phyloP scores from a whole-genome alignment of 2,113 vertebrate species.

The Mastomys coucha region DNA sequence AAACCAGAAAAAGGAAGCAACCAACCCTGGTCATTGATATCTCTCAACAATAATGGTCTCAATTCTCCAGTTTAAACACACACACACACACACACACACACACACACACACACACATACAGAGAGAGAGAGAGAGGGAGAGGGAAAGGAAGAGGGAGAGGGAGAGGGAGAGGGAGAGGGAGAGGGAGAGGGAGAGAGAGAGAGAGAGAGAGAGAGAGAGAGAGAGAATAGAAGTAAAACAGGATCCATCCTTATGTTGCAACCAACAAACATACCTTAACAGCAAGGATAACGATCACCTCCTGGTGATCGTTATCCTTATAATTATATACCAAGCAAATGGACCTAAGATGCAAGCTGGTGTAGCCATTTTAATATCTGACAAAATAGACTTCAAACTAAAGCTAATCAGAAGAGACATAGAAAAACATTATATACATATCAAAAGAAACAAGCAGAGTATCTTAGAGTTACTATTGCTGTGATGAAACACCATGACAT shows the following conservation, averaged over 20 bases:
- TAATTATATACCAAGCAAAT: not conserved
- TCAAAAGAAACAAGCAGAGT: not conserved
- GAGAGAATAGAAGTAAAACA: not conserved
- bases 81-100: not conserved
- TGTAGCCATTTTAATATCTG: not conserved
- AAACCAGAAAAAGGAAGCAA: not conserved
- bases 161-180: no score
- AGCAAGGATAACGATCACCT: not conserved
- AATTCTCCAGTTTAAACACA: no score
- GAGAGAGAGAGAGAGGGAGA: no score
- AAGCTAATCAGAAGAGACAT: not conserved
- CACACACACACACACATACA: no score
- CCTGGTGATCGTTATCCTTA: no score
- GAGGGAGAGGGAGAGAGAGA: not conserved
- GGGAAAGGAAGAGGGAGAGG: no score
- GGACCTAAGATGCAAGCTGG: not conserved
- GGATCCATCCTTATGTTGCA: not conserved
- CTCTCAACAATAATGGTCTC: no score
- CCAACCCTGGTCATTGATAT: no score
- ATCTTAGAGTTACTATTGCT: not conserved
- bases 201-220: not conserved
- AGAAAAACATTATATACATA: not conserved
- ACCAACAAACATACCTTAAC: not conserved
- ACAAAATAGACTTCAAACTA: not conserved
- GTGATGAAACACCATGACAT: not conserved